phyloP scores from a whole-genome alignment of 2,888 invertebrate species.

The Balanococcus diminutus region DNA sequence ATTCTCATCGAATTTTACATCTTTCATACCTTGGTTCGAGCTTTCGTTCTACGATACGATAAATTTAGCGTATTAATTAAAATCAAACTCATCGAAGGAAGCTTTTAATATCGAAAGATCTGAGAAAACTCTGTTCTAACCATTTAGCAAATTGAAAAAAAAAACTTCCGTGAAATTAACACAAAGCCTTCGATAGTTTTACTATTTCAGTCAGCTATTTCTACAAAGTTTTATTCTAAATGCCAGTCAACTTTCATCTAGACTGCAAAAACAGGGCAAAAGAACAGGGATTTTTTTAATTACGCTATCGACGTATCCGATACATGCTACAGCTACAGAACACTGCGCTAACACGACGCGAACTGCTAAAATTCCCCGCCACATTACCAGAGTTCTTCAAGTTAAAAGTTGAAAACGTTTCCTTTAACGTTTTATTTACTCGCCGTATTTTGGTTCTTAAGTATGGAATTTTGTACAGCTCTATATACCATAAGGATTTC shows the following conservation, averaged over 20 bases:
- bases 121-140: background rate
- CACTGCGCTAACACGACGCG: background rate
- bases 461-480: background rate
- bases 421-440: slow-evolving; percentile 18
- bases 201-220: slow-evolving; percentile 13
- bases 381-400: background rate
- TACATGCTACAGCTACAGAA: background rate
- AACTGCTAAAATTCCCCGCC: background rate
- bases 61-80: slow-evolving; percentile 5
- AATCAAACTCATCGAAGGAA: background rate
- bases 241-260: slow-evolving; percentile 13
- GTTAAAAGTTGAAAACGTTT: slow-evolving; percentile 18
- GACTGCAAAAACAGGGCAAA: background rate
- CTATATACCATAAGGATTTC: too few relatives aligned
- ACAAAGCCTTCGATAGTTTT: background rate
- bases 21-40: background rate
- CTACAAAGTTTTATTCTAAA: background rate
- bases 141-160: slow-evolving; percentile 27
- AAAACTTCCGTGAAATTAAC: background rate
- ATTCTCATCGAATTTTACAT: background rate
- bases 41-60: background rate
- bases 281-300: background rate
- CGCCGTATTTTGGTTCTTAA: background rate
- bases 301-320: background rate
- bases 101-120: slow-evolving; percentile 6